These are phyloP conservation scores for Cosmia pyralina DNA, from an alignment of 2,888 invertebrate genomes.

Conservation along the genomic window DNA sequence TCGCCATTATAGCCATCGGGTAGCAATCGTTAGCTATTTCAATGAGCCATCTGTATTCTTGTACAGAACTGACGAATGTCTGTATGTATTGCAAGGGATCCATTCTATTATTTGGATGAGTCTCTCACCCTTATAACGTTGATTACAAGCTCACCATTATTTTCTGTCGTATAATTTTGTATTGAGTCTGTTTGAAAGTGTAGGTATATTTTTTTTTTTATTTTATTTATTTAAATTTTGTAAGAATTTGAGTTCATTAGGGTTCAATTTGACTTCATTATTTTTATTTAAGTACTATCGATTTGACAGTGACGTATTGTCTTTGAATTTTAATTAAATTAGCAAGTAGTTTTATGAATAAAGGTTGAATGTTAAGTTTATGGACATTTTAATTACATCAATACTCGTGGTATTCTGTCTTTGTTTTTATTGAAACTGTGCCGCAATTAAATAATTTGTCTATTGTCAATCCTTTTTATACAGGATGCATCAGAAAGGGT, in stretches of 20 bases:
- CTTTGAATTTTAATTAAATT: conserved; percentile 39
- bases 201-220: conserved; percentile 27
- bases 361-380: conserved; percentile 48
- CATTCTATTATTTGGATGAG: conserved; percentile 69
- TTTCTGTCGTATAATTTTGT: conserved; percentile 19
- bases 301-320: conserved; percentile 46
- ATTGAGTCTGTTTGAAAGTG: background rate
- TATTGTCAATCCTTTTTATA: background rate
- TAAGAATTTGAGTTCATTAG: conserved; percentile 29
- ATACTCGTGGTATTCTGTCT: background rate
- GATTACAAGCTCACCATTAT: conserved; percentile 48
- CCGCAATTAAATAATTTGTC: background rate
- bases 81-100: conserved; percentile 77
- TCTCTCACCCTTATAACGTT: conserved; percentile 40
- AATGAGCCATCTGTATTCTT: conserved; percentile 82
- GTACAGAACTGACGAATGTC: conserved; percentile 75
- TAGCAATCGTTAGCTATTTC: conserved; percentile 81
- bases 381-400: conserved; percentile 5
- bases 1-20: conserved; percentile 80
- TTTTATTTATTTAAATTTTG: conserved; percentile 35
- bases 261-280: conserved; percentile 52
- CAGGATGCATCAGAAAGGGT: too few relatives aligned
- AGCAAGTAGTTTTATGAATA: background rate
- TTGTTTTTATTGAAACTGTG: background rate
- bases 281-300: conserved; percentile 33